Percentiles rank a stretch among this genome's conserved stretches.
phyloP scores from a whole-genome alignment of 1,140 invertebrate species.

The Trinorchestia longiramus region DNA sequence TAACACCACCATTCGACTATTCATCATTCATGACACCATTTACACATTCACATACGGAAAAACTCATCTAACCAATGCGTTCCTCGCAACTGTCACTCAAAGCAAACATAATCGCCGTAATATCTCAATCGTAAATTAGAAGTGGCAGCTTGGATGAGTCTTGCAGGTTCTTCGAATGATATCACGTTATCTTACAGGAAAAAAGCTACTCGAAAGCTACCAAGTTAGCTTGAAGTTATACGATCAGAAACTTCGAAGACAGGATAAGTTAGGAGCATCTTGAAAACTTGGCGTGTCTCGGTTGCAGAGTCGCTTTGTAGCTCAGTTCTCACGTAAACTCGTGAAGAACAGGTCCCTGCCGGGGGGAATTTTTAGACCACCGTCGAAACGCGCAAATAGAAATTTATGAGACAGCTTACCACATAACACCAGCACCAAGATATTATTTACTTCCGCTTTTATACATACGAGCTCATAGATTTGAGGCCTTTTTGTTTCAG shows the following conservation, averaged over 20 bases:
- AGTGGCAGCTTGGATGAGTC: neutral
- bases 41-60: neutral
- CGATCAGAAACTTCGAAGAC: conserved; percentile 38
- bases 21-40: neutral
- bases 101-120: neutral
- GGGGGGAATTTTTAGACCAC: neutral
- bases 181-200: conserved; percentile 14
- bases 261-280: conserved; percentile 29
- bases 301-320: conserved; percentile 28
- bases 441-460: neutral
- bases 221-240: conserved; percentile 23
- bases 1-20: neutral
- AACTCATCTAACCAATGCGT: neutral
- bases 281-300: conserved; percentile 27
- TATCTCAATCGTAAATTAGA: neutral
- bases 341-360: neutral
- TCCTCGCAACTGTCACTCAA: neutral
- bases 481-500: neutral
- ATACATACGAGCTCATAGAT: neutral
- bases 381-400: neutral
- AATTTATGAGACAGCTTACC: neutral
- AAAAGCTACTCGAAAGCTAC: neutral
- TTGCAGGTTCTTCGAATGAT: neutral
- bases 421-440: neutral
- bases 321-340: neutral